Base-by-base conservation (phyloP, 2,113 vertebrate species). In the Phoenicopterus ruber region DNA sequence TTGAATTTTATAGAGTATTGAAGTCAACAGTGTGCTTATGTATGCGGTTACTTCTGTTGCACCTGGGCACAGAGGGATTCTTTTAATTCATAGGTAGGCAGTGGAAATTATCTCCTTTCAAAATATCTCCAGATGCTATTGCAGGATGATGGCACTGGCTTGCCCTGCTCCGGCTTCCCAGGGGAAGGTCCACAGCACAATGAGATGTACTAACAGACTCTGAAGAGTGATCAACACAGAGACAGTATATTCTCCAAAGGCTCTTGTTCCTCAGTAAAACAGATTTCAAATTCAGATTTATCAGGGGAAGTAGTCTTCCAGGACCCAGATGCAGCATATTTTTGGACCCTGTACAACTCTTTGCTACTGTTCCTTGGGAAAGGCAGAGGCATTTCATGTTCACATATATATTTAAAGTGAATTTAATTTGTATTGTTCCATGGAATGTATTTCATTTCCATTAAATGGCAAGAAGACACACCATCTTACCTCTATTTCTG, bases 391-490 rank as follows among this genome's bases (percentile, higher is more conserved):
- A 47, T 86, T 90, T 76, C 76, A 52, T 52, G 18, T 57, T 86
- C 65, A 69, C 10, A 17, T 57, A 24, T 44, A 40, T n/a, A 34
- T 69, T 92, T 63, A 79, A 72, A 0, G 0, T 49, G 19, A 77
- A 71, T 72, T 79, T 59, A 40, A 76, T 91, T 83, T 87, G 24
- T 61, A 26, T 34, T 57, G 20, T 65, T 85, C 66, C 58, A 22
- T n/a, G 46, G 36, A 94, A 91, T 32, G 26, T 9, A 57, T 87
- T 87, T 72, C 0, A 82, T 87, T 88, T 87, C 50, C 57, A 32
- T 78, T 93, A 93, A 83, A 82, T 36, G 10, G 32, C 32, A 94
- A 78, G 32, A 88, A 84, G 36, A 78, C 21, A 79, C 32, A 73
- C 22, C 38, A 59, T 28, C 34, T 18, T 92, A 62, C 42, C 52